Evolutionary conservation across 1,140 invertebrate species (phyloP), one percentile per base, ranked within the genome.

Genomic region (Helicoverpa armigera): DNA sequence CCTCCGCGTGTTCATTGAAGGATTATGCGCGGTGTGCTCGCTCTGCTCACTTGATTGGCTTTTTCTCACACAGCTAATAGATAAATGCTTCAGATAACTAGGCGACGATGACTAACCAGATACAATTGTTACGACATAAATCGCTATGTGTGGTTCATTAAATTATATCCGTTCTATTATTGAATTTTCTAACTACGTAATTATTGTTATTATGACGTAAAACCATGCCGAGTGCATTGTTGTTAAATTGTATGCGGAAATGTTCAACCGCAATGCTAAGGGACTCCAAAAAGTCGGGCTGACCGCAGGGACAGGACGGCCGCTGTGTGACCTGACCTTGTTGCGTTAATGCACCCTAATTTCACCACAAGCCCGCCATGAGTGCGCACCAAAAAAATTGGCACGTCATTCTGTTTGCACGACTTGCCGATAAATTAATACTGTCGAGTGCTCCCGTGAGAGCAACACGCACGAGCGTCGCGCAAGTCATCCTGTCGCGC

Each of bases 331-430:
- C 76, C 81, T 90, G 89, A 90, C 90, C 92, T 92, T 93, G 91
- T 93, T 92, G 86, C 90, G 83, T 92, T 93, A 94, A 92, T 93
- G 92, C 89, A 95, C 91, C 92, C 94, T 91, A 94, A 94, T 93
- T 94, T 94, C 92, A 92, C 91, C 76, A 79, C 65, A 79, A 69
- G 76, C 61, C 76, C 88, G 85, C 77, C 87, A 86, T 87, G 84
- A 87, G 83, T 86, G 87, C 83, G 75, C 83, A 85, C 83, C 87
- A 72, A 87, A 93, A 23, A 92, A 93, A 91, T 91, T 82, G 85
- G 87, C 89, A 90, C 87, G 89, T 93, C 92, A 92, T 87, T 85
- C 83, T 89, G 90, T 90, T 92, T 92, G 93, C 92, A 94, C 91
- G 92, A 93, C 88, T 93, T 90, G 87, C 82, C 88, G 89, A 92